Evolutionary conservation across 2,888 invertebrate species (phyloP).

Genomic region (Volucella zonaria): DNA sequence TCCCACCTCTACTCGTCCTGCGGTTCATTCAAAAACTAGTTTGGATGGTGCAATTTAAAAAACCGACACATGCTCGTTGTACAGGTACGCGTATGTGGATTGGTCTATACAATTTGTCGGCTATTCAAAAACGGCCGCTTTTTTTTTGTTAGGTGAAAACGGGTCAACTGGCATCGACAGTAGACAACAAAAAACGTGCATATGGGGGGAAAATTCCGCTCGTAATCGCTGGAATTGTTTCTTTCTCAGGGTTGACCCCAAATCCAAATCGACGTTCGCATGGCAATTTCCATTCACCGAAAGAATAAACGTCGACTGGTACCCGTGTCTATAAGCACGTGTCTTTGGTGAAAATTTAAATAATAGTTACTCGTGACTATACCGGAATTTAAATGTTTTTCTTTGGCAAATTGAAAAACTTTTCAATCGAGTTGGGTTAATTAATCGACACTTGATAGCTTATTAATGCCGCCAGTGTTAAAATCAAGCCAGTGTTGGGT

Average conservation of each 20-base stretch:
- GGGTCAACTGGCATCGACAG: conserved; percentile 31
- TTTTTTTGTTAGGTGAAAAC: conserved; percentile 46
- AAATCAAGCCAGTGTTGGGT: background rate
- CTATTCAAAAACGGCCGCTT: conserved; percentile 53
- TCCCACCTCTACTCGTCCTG: background rate
- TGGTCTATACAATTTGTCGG: conserved; percentile 60
- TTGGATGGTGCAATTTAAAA: conserved; percentile 4
- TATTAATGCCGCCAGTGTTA: conserved; percentile 45
- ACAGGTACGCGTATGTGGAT: background rate
- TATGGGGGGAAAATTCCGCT: no score
- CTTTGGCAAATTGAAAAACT: conserved; percentile 39
- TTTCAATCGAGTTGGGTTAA: conserved; percentile 48
- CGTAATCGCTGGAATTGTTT: background rate
- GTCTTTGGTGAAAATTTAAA: conserved; percentile 17
- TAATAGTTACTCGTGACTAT: background rate
- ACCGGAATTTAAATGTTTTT: background rate
- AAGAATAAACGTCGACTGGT: background rate
- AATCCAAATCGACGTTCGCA: conserved; percentile 16
- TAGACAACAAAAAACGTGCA: background rate
- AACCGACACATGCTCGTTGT: conserved; percentile 28
- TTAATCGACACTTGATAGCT: conserved; percentile 65
- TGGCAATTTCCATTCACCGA: conserved; percentile 40
- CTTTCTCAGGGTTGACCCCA: conserved; percentile 37
- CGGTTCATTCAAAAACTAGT: background rate
- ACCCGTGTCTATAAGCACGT: background rate